phyloP scores from a whole-genome alignment of 2,888 invertebrate genomes.

The Epirrita christyi region DNA sequence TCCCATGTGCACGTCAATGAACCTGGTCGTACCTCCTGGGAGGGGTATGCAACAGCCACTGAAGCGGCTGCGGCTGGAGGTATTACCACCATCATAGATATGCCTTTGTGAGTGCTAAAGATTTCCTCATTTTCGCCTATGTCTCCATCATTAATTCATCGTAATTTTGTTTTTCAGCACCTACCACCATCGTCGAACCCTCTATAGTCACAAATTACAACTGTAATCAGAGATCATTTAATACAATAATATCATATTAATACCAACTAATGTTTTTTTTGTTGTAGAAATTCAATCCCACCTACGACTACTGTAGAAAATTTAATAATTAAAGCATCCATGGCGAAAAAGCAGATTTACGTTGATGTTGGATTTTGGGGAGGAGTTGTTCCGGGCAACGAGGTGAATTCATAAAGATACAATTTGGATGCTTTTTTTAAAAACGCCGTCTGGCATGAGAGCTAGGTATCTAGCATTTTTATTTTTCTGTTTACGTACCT shows the following conservation, averaged over 20 bases:
- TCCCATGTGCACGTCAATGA: slow-evolving; percentile 90
- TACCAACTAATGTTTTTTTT: too few relatives aligned
- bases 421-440: too few relatives aligned
- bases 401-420: slow-evolving; percentile 56
- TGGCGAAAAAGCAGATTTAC: slow-evolving; percentile 85
- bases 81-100: slow-evolving; percentile 89
- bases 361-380: slow-evolving; percentile 92
- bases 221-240: too few relatives aligned
- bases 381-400: slow-evolving; percentile 87
- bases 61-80: slow-evolving; percentile 89
- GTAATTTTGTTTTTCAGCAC: too few relatives aligned
- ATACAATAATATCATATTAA: too few relatives aligned
- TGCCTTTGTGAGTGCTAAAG: slow-evolving; percentile 84
- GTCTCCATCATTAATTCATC: too few relatives aligned
- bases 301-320: slow-evolving; percentile 87
- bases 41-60: slow-evolving; percentile 88
- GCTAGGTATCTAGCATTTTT: too few relatives aligned
- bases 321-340: slow-evolving; percentile 83
- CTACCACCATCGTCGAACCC: too few relatives aligned
- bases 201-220: too few relatives aligned
- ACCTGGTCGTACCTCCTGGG: slow-evolving; percentile 89
- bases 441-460: too few relatives aligned
- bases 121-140: too few relatives aligned
- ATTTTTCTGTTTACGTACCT: too few relatives aligned
- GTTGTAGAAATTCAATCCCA: slow-evolving; percentile 88